These are phyloP conservation scores for Drosophila seguyi DNA, from an alignment of 1,140 invertebrate genomes.

Conservation along the genomic window DNA sequence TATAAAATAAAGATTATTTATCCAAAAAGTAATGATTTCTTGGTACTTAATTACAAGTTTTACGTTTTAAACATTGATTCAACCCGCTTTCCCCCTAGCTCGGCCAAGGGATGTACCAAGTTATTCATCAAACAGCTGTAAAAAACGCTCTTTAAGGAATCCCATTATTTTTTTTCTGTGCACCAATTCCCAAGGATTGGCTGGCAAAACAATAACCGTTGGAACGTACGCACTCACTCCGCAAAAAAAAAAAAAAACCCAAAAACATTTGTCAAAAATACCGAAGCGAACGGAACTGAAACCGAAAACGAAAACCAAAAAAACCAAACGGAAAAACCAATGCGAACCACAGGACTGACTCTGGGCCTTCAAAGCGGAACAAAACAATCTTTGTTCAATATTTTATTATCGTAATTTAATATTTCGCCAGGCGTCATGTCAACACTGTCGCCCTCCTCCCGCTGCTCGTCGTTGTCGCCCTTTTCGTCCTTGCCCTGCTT, in stretches of 20 bases:
- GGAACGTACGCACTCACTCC: constrained; percentile 6
- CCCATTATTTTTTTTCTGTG: constrained; percentile 6
- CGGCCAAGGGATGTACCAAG: not conserved
- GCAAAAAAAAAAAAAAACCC: constrained; percentile 1
- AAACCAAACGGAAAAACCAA: constrained; percentile 23
- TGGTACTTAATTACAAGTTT: not conserved
- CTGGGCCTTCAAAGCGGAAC: constrained; percentile 50
- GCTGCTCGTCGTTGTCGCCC: not conserved
- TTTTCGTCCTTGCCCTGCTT: constrained; percentile 26
- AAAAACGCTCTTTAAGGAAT: not conserved
- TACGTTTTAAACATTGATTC: not conserved
- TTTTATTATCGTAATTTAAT: constrained; percentile 80
- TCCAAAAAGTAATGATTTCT: not conserved
- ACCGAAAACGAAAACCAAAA: constrained; percentile 11
- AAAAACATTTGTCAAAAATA: constrained; percentile 77
- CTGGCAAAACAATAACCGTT: constrained; percentile 71
- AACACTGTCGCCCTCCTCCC: constrained; percentile 13
- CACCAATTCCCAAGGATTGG: constrained; percentile 30
- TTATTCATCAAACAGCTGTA: not conserved
- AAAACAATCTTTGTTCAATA: constrained; percentile 79
- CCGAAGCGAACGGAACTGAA: constrained; percentile 28
- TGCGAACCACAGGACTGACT: constrained; percentile 48
- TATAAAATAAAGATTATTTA: not conserved
- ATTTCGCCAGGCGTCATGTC: constrained; percentile 50
- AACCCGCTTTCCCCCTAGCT: not conserved